Conservation (phyloP, 2,113 vertebrate genomes). For the Poeciliopsis turrubarensis region DNA sequence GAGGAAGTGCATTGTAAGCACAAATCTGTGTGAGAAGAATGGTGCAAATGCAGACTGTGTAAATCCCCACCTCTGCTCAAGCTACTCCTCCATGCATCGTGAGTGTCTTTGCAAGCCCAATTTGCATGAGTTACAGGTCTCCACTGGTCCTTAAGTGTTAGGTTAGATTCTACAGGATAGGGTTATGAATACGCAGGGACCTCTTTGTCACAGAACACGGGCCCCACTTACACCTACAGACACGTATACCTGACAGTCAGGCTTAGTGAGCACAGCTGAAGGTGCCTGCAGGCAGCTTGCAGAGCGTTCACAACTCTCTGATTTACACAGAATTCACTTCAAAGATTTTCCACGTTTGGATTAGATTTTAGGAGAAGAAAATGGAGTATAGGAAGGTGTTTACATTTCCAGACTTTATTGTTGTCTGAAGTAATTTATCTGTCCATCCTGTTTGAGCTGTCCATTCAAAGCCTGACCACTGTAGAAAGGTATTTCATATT, state of each 20-base stretch:
- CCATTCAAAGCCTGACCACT: neutral
- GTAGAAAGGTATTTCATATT: neutral
- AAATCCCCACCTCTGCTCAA: slow-evolving; percentile 54
- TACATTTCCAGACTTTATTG: too few relatives aligned
- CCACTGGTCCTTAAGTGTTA: slow-evolving; percentile 67
- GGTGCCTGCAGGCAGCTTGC: slow-evolving; percentile 42
- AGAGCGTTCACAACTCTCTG: slow-evolving; percentile 46
- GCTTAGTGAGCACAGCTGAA: slow-evolving; percentile 70
- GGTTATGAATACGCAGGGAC: slow-evolving; percentile 71
- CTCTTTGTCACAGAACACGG: slow-evolving; percentile 39
- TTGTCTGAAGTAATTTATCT: too few relatives aligned
- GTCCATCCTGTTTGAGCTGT: too few relatives aligned
- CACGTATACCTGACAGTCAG: slow-evolving; percentile 71
- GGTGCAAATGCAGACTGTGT: slow-evolving; percentile 25
- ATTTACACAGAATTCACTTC: slow-evolving; percentile 22
- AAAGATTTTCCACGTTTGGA: too few relatives aligned
- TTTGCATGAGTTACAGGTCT: slow-evolving; percentile 77
- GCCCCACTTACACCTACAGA: slow-evolving; percentile 49
- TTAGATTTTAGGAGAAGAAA: too few relatives aligned
- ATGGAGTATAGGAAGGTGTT: too few relatives aligned
- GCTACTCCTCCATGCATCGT: slow-evolving; percentile 67
- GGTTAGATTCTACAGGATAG: slow-evolving; percentile 61
- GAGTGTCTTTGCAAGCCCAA: slow-evolving; percentile 67
- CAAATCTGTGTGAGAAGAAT: slow-evolving; percentile 35
- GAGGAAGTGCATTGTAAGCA: slow-evolving; percentile 64